These are phyloP conservation scores for Scrobipalpa atriplicella DNA, from an alignment of 2,888 invertebrate genomes.

Conservation along the genomic window DNA sequence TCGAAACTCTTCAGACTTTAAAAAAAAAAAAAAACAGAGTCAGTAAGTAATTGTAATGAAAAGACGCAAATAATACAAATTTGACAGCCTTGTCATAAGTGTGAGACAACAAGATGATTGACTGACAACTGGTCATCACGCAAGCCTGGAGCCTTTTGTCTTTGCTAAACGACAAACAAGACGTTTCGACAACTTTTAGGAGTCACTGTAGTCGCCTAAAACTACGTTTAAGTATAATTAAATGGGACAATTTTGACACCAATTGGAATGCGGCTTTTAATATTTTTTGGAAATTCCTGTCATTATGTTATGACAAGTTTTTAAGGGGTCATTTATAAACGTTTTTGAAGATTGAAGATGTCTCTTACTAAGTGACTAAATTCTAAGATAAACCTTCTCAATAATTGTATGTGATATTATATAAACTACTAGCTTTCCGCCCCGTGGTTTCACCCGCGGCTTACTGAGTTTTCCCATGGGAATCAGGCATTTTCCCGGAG, in stretches of 20 bases:
- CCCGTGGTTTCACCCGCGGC: too few relatives aligned
- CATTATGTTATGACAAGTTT: conserved; percentile 24
- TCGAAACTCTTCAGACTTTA: not conserved
- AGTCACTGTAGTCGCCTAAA: conserved; percentile 38
- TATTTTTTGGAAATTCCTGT: not conserved
- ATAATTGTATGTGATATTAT: too few relatives aligned
- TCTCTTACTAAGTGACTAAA: not conserved
- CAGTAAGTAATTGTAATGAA: not conserved
- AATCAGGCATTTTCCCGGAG: too few relatives aligned
- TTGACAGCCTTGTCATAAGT: conserved; percentile 11
- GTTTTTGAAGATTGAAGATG: not conserved
- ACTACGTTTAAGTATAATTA: conserved; percentile 43
- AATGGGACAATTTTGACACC: conserved; percentile 34
- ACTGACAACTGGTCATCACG: conserved; percentile 11
- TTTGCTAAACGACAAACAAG: conserved; percentile 50
- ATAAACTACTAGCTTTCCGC: too few relatives aligned
- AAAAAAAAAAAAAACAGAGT: not conserved
- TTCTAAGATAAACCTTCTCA: too few relatives aligned
- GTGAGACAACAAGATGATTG: not conserved
- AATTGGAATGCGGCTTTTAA: conserved; percentile 24
- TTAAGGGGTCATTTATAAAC: not conserved
- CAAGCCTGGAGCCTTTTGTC: conserved; percentile 45
- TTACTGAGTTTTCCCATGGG: too few relatives aligned
- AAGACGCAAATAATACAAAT: not conserved
- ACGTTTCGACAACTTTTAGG: not conserved